These are phyloP conservation scores for Paramormyrops hopkinsi DNA, from an alignment of 2,797 vertebrate species.

Conservation along the genomic window DNA sequence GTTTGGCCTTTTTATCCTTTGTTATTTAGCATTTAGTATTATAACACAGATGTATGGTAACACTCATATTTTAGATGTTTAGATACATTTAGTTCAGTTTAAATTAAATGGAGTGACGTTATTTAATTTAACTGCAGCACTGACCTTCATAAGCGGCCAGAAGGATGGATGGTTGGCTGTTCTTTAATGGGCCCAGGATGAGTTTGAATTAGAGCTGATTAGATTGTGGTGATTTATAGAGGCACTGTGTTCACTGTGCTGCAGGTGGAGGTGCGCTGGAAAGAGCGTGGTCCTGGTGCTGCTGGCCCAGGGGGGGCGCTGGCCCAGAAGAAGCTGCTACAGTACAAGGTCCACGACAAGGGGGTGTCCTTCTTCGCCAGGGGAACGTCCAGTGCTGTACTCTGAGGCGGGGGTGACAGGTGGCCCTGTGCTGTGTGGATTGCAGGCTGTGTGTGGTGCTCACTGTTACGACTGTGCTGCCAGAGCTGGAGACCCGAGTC, in stretches of 20 bases:
- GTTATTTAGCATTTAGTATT: neutral
- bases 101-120: neutral
- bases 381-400: constrained; percentile 79
- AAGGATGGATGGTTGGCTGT: neutral
- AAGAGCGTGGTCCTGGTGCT: constrained; percentile 30
- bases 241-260: constrained; percentile 13
- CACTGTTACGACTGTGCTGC: neutral
- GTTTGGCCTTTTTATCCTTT: neutral
- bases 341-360: constrained; percentile 90
- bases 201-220: neutral
- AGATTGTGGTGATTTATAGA: neutral
- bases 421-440: neutral
- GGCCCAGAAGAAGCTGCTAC: constrained; percentile 62
- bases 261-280: constrained; percentile 77
- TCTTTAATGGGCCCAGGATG: neutral
- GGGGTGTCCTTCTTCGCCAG: constrained; percentile 79
- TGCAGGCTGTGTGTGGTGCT: neutral
- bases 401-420: constrained; percentile 52
- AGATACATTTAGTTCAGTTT: neutral
- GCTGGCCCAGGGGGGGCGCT: constrained; percentile 1
- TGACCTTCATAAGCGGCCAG: neutral
- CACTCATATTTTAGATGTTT: neutral
- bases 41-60: neutral
- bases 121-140: neutral
- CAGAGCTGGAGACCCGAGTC: neutral